phyloP scores from a whole-genome alignment of 2,888 invertebrate genomes.

The Cephalotes varians region DNA sequence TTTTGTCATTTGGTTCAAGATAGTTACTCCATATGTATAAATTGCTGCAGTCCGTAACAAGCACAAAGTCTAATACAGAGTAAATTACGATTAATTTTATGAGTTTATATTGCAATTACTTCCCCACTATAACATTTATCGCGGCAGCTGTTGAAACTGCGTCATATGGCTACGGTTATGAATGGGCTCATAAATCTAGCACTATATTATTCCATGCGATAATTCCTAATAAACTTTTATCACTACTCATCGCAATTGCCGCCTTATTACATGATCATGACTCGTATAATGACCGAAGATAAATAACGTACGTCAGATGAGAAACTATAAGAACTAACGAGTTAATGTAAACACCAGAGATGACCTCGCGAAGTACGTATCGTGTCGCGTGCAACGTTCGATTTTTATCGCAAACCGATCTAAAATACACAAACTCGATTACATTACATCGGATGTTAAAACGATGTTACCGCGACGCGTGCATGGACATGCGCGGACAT shows the following conservation, averaged over 20 bases:
- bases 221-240: constrained; percentile 52
- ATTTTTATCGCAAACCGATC: constrained; percentile 2
- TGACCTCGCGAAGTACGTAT: not conserved
- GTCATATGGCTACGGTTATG: constrained; percentile 40
- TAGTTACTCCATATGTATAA: not conserved
- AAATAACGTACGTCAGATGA: not conserved
- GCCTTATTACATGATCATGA: constrained; percentile 23
- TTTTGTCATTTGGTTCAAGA: not conserved
- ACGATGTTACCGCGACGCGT: not conserved
- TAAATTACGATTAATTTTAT: constrained; percentile 54
- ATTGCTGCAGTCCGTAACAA: not conserved
- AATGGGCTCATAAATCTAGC: constrained; percentile 53
- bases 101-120: constrained; percentile 56
- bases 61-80: not conserved
- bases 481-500: not conserved
- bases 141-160: constrained; percentile 59
- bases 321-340: not conserved
- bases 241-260: constrained; percentile 18
- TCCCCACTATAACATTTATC: constrained; percentile 57
- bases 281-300: not conserved
- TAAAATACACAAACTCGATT: not conserved
- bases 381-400: not conserved
- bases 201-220: constrained; percentile 43
- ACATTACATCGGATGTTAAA: not conserved
- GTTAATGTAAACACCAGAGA: not conserved